These are phyloP conservation scores for Drosophila setifemur DNA, from an alignment of 1,140 invertebrate genomes.

Conservation along the genomic window DNA sequence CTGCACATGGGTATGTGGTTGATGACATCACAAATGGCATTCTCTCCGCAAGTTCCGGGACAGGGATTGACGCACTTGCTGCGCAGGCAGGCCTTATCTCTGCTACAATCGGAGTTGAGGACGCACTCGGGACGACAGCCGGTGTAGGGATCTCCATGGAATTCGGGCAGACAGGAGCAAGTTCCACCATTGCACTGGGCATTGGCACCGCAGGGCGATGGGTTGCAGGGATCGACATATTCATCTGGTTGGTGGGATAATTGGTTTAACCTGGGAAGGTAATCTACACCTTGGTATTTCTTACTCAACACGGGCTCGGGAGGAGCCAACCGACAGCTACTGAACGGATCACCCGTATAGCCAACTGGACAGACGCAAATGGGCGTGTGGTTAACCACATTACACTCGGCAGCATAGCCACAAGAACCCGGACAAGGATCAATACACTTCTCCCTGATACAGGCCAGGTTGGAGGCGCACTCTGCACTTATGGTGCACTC, in stretches of 20 bases:
- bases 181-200: constrained; percentile 90
- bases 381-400: constrained; percentile 92
- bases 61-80: constrained; percentile 93
- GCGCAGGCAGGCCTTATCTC: constrained; percentile 89
- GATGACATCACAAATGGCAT: constrained; percentile 89
- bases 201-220: constrained; percentile 91
- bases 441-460: constrained; percentile 91
- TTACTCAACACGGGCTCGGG: constrained; percentile 84
- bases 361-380: constrained; percentile 90
- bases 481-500: constrained; percentile 93
- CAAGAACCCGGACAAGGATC: constrained; percentile 93
- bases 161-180: constrained; percentile 89
- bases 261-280: constrained; percentile 60
- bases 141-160: constrained; percentile 92
- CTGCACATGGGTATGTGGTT: constrained; percentile 91
- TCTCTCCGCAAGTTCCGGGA: constrained; percentile 89
- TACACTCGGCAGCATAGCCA: constrained; percentile 91
- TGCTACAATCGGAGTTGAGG: constrained; percentile 90
- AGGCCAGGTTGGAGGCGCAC: constrained; percentile 90
- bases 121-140: constrained; percentile 93
- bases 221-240: constrained; percentile 89
- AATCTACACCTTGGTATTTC: constrained; percentile 79
- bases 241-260: constrained; percentile 84
- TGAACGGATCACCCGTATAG: constrained; percentile 93
- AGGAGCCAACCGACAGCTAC: constrained; percentile 85